Conservation (phyloP, 1,140 invertebrate genomes). For the Gonioctena quinquepunctata region DNA sequence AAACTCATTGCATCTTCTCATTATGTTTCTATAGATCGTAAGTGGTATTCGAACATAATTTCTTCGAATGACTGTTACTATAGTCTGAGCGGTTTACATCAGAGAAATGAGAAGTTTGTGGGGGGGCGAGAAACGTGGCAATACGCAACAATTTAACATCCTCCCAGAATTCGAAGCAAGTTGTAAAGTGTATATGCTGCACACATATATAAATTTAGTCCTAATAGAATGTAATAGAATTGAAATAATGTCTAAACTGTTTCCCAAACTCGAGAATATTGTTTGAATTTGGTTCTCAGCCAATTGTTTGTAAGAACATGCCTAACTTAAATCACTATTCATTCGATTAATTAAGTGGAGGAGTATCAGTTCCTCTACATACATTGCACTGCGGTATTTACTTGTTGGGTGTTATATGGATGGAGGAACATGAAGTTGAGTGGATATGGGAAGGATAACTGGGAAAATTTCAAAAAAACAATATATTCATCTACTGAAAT, state of each 20-base stretch:
- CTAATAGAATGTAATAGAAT: constrained; percentile 50
- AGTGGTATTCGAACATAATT: too few relatives aligned
- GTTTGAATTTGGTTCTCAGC: constrained; percentile 50
- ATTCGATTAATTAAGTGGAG: constrained; percentile 49
- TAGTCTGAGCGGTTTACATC: neutral
- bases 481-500: too few relatives aligned
- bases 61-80: too few relatives aligned
- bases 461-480: too few relatives aligned
- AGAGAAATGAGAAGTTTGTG: neutral
- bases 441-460: too few relatives aligned
- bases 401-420: too few relatives aligned
- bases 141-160: constrained; percentile 30
- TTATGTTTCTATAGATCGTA: too few relatives aligned
- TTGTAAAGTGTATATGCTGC: constrained; percentile 39
- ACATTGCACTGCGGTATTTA: neutral
- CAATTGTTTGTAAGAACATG: constrained; percentile 51
- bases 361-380: neutral
- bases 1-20: too few relatives aligned
- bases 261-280: constrained; percentile 47
- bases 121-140: neutral
- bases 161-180: constrained; percentile 20
- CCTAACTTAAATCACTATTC: constrained; percentile 50
- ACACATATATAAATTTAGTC: constrained; percentile 44
- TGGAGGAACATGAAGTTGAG: too few relatives aligned
- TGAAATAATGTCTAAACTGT: constrained; percentile 49